These are phyloP conservation scores for Periophthalmus magnuspinnatus DNA, from an alignment of 2,797 vertebrate species.

Conservation along the genomic window DNA sequence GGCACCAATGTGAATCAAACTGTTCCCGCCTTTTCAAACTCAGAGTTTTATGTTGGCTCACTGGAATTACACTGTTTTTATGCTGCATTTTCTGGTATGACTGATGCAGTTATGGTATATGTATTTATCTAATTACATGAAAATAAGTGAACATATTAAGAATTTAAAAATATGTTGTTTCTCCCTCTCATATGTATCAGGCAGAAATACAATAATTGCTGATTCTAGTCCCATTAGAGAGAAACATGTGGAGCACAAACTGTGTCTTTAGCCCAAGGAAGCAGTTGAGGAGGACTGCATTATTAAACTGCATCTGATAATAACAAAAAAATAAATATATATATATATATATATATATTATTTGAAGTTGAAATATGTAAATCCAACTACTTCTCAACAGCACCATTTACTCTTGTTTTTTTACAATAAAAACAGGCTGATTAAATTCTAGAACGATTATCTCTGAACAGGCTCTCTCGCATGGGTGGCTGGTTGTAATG, in stretches of 20 bases:
- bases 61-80: slow-evolving; percentile 11
- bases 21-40: slow-evolving; percentile 36
- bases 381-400: not conserved
- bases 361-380: not conserved
- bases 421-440: slow-evolving; percentile 14
- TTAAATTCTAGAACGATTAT: not conserved
- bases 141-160: not conserved
- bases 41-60: slow-evolving; percentile 27
- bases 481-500: slow-evolving; percentile 59
- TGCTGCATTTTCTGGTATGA: slow-evolving; percentile 12
- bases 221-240: not conserved
- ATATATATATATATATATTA: too few species aligned
- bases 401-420: slow-evolving; percentile 17
- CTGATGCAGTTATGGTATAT: slow-evolving; percentile 18
- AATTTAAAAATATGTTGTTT: not conserved
- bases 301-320: not conserved
- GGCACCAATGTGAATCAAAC: slow-evolving; percentile 61
- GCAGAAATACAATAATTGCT: not conserved
- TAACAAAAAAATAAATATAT: too few species aligned
- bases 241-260: not conserved
- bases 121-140: not conserved
- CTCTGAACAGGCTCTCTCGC: slow-evolving; percentile 26
- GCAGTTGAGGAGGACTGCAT: not conserved
- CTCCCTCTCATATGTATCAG: not conserved
- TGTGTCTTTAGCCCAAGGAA: not conserved